Conservation (phyloP, 2,888 invertebrate species). For the Dicycla oo region DNA sequence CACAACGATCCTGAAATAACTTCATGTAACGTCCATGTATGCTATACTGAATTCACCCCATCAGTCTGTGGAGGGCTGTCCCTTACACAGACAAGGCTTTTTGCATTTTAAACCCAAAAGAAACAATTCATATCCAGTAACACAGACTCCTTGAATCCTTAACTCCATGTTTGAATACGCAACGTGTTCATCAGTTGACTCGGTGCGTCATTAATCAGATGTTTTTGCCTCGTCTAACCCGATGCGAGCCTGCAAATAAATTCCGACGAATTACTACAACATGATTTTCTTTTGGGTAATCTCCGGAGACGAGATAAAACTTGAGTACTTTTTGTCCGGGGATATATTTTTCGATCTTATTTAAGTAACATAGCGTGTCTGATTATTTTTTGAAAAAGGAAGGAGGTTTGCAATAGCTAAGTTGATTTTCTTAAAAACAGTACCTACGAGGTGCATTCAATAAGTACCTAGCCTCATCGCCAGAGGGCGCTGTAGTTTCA, state of each 20-base stretch:
- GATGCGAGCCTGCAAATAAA: conserved; percentile 62
- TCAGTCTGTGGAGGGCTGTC: too few species aligned
- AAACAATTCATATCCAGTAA: conserved; percentile 46
- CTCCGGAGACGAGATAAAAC: conserved; percentile 51
- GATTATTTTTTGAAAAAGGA: conserved; percentile 21
- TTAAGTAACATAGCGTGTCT: conserved; percentile 21
- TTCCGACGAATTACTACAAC: conserved; percentile 66
- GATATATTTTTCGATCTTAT: conserved; percentile 42
- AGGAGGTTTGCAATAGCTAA: too few species aligned
- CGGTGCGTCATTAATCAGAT: conserved; percentile 77
- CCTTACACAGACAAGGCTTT: too few species aligned
- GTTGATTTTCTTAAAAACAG: too few species aligned
- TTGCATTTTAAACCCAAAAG: too few species aligned
- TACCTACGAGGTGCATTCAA: too few species aligned
- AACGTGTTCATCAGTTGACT: conserved; percentile 71
- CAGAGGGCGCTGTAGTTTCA: too few species aligned
- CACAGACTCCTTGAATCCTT: conserved; percentile 30
- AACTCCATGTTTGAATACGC: conserved; percentile 70
- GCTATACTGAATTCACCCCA: too few species aligned
- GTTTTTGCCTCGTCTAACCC: conserved; percentile 73
- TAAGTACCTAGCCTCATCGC: too few species aligned
- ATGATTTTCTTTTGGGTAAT: conserved; percentile 63
- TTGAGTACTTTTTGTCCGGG: conserved; percentile 43
- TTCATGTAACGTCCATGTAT: too few species aligned
- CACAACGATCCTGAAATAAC: too few species aligned